Evolutionary conservation across 2,888 invertebrate species (phyloP).

Genomic region (Criorhina ranunculi): DNA sequence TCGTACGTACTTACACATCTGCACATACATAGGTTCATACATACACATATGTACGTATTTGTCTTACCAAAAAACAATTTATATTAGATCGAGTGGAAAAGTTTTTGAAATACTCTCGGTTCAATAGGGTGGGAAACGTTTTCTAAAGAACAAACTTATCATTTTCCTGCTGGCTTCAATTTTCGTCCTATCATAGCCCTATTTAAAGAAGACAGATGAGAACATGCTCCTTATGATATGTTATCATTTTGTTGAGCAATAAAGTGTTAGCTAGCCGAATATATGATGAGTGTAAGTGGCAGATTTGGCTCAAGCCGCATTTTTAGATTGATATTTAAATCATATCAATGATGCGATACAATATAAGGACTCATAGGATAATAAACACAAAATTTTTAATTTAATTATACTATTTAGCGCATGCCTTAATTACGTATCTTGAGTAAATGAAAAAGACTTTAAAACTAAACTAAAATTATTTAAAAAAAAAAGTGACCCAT

Average conservation of each 20-base stretch:
- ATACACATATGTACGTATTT: background rate
- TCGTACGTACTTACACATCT: no score
- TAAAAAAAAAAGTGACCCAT: no score
- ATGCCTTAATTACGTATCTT: no score
- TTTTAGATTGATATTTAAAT: no score
- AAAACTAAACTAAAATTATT: no score
- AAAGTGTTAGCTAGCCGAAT: background rate
- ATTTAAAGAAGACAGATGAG: background rate
- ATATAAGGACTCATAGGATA: no score
- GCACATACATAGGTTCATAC: background rate
- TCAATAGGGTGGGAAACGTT: constrained; percentile 2
- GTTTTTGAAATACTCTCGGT: constrained; percentile 20
- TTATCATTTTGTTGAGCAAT: background rate
- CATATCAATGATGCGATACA: no score
- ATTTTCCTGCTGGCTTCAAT: background rate
- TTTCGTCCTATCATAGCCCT: background rate
- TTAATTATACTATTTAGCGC: no score
- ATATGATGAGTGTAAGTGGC: background rate
- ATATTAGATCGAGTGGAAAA: constrained; percentile 33
- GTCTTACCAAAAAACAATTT: constrained; percentile 25
- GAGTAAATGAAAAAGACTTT: no score
- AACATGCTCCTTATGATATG: constrained; percentile 18
- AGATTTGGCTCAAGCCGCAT: no score
- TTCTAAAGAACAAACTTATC: background rate
- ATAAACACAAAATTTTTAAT: no score